These are phyloP conservation scores for Pygoscelis antarcticus DNA, from an alignment of 2,113 vertebrate genomes.

Conservation along the genomic window DNA sequence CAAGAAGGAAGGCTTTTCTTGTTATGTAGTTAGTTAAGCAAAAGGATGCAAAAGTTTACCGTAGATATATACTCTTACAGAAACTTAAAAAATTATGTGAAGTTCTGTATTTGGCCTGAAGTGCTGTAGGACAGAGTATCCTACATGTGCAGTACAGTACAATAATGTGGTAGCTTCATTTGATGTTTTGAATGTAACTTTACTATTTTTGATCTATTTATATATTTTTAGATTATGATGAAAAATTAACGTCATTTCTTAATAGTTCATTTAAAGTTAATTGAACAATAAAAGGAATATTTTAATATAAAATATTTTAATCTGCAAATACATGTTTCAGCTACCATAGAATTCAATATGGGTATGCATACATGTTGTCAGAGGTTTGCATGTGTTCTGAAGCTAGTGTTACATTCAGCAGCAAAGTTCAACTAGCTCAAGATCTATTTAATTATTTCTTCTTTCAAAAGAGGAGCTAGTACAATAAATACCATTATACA, in stretches of 20 bases:
- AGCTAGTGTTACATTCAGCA: not conserved
- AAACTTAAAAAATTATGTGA: not conserved
- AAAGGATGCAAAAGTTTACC: not conserved
- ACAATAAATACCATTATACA: not conserved
- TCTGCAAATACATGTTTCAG: constrained; percentile 1
- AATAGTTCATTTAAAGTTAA: not conserved
- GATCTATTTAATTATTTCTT: not conserved
- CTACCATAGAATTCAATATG: not conserved
- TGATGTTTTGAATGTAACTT: constrained; percentile 27
- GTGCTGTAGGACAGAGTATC: not conserved
- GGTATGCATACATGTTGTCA: not conserved
- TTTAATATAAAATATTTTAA: constrained; percentile 19
- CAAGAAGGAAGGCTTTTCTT: not conserved
- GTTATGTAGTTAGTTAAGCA: not conserved
- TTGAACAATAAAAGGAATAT: not conserved
- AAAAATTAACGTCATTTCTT: constrained; percentile 22
- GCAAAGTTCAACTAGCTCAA: not conserved
- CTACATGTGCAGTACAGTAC: not conserved
- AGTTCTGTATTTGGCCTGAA: not conserved
- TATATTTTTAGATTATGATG: not conserved
- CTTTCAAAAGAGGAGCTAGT: not conserved
- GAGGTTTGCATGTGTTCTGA: not conserved
- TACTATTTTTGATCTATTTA: constrained; percentile 43
- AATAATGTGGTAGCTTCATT: not conserved
- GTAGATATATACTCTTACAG: not conserved